These are phyloP conservation scores for Palythoa grandis DNA, from an alignment of 92 coral and sea anemone genomes.

Conservation along the genomic window DNA sequence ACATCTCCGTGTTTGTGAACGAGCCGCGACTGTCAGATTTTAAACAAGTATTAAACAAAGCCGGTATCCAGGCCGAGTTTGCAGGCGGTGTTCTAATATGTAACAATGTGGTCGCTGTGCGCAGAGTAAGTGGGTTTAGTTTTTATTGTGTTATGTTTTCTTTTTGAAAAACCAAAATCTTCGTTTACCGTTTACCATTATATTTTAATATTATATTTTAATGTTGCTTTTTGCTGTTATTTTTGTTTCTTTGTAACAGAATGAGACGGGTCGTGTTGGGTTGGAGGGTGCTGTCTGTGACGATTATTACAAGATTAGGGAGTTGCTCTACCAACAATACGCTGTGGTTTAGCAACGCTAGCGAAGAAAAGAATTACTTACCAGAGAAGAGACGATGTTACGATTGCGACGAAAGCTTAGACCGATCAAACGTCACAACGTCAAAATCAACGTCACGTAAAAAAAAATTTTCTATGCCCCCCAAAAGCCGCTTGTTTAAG, in stretches of 20 bases:
- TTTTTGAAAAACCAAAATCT: too few relatives aligned
- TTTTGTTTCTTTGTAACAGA: constrained; percentile 49
- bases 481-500: too few relatives aligned
- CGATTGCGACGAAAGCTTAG: neutral
- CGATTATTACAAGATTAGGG: constrained; percentile 97
- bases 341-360: constrained; percentile 72
- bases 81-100: constrained; percentile 98
- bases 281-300: constrained; percentile 98
- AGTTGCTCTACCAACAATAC: constrained; percentile 88
- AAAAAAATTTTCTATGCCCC: too few relatives aligned
- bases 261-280: constrained; percentile 98
- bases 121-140: constrained; percentile 78
- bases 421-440: too few relatives aligned
- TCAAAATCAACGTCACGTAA: too few relatives aligned
- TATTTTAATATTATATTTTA: too few relatives aligned
- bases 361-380: neutral
- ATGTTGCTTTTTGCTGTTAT: neutral
- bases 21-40: constrained; percentile 99
- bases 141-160: neutral
- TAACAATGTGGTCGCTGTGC: constrained; percentile 89
- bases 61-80: constrained; percentile 97
- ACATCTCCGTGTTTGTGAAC: constrained; percentile 94
- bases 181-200: too few relatives aligned
- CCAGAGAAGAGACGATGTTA: neutral
- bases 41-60: constrained; percentile 92